phyloP scores from a whole-genome alignment of 2,113 vertebrate genomes.

The Craseonycteris thonglongyai region DNA sequence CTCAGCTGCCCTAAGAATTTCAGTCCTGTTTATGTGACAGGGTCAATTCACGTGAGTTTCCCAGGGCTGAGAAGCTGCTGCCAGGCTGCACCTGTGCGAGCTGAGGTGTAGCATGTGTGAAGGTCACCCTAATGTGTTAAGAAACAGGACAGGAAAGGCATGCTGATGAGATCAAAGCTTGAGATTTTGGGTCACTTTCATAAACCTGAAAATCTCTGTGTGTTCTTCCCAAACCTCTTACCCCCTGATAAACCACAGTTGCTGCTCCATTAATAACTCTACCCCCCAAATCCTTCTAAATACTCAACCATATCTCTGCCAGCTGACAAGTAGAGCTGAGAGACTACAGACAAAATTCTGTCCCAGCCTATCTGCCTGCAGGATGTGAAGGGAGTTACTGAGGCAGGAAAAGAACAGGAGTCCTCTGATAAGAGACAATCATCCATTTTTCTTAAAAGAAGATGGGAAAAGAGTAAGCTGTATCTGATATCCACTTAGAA shows the following conservation, averaged over 20 bases:
- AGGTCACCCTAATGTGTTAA: neutral
- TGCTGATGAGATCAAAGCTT: neutral
- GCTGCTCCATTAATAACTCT: neutral
- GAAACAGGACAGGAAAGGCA: neutral
- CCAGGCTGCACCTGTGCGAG: neutral
- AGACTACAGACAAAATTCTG: slow-evolving; percentile 44
- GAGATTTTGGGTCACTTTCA: neutral
- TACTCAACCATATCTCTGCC: neutral
- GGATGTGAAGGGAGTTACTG: neutral
- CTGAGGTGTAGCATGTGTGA: neutral
- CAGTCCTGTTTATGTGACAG: neutral
- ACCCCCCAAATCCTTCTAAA: neutral
- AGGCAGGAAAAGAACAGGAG: slow-evolving; percentile 18
- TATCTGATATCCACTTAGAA: neutral
- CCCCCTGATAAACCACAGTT: neutral
- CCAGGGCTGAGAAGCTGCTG: neutral
- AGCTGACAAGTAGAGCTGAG: slow-evolving; percentile 20
- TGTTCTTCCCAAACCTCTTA: neutral
- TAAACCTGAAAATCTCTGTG: slow-evolving; percentile 19
- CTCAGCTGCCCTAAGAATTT: neutral
- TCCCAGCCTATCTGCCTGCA: slow-evolving; percentile 3
- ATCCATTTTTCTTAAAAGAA: neutral
- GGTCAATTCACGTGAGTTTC: neutral
- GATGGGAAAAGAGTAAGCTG: neutral
- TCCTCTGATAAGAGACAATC: neutral